Evolutionary conservation across 1,140 invertebrate species (phyloP), one percentile per base, ranked within the genome.

Genomic region (Agrypnia vestita): DNA sequence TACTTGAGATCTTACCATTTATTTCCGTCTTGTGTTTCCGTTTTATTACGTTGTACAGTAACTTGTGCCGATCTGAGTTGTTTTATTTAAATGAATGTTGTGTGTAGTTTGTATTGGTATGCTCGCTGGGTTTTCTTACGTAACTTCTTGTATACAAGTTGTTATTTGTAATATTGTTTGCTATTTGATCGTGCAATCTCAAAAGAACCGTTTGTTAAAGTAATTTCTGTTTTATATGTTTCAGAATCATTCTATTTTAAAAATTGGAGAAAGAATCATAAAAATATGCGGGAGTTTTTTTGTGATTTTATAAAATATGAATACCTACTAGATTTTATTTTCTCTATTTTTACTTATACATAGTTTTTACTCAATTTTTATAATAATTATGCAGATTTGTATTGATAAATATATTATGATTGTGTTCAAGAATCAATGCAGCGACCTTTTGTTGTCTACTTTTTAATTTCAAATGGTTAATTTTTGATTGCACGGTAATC

Each of bases 1-100:
- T 17, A 25, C 44, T 64, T 64, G 35, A 11, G 21, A 69, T 46
- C 15, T 1, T 61, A 19, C 12, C 9, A 15, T 35, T 55, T 73
- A 35, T 73, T 15, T 4, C 19, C 15, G 7, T 47, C 11, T 35
- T 19, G 49, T 73, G 51, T 19, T 55, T 51, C 53, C 12, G 47
- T 51, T 73, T 73, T 73, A 73, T 71, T 19, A n/a, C 21, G 21
- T 21, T 73, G 51, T 73, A 25, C 35, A 19, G 47, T 49, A 35
- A 73, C 21, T 73, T 73, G 43, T 15, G 44, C 46, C 47, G 67
- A 71, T 46, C 53, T 35, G 47, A 53, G 46, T 56, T 73, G 71
- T 21, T 73, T 73, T 71, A 12, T 73, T 73, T 73, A 53, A 51
- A 55, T 55, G 21, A 12, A 73, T 35, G 19, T 25, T 53, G 47